A percentile compares a stretch with the other conserved stretches of the same genome.
Conservation (phyloP, 1,140 invertebrate species). For the Formica exsecta region DNA sequence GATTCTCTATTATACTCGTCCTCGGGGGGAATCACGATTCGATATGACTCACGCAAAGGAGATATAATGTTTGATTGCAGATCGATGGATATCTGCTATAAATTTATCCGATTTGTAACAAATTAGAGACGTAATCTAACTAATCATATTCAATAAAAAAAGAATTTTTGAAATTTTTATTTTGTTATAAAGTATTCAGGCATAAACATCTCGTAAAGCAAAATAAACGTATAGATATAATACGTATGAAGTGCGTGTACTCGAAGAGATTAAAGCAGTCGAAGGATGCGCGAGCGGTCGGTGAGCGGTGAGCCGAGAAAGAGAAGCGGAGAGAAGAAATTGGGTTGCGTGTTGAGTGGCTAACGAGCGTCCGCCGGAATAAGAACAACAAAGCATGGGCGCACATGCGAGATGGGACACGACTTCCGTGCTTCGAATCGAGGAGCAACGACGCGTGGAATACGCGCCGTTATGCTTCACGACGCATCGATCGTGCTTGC, state of each 20-base stretch:
- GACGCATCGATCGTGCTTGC: slow-evolving; percentile 30
- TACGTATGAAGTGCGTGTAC: not conserved
- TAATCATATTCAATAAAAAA: not conserved
- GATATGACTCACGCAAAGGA: slow-evolving; percentile 1
- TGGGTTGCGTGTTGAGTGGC: slow-evolving; percentile 60
- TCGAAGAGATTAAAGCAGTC: slow-evolving; percentile 44
- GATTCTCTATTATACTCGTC: not conserved
- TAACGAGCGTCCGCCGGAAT: slow-evolving; percentile 63
- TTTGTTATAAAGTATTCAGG: not conserved
- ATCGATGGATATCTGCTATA: slow-evolving; percentile 14
- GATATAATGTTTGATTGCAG: not conserved
- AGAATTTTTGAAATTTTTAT: not conserved
- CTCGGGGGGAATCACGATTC: slow-evolving; percentile 3
- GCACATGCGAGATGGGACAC: slow-evolving; percentile 40
- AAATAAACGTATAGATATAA: not conserved
- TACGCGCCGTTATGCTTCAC: slow-evolving; percentile 43
- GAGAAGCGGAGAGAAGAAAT: slow-evolving; percentile 27
- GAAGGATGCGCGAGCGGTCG: slow-evolving; percentile 25
- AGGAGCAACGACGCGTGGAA: slow-evolving; percentile 52
- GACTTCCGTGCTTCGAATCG: slow-evolving; percentile 45
- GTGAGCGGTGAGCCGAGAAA: slow-evolving; percentile 35
- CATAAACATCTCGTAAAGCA: not conserved
- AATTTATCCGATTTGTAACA: slow-evolving; percentile 18
- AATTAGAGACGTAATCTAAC: not conserved
- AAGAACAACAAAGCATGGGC: slow-evolving; percentile 54